These are phyloP conservation scores for Hormaphis cornu DNA, from an alignment of 1,140 invertebrate genomes.

Conservation along the genomic window DNA sequence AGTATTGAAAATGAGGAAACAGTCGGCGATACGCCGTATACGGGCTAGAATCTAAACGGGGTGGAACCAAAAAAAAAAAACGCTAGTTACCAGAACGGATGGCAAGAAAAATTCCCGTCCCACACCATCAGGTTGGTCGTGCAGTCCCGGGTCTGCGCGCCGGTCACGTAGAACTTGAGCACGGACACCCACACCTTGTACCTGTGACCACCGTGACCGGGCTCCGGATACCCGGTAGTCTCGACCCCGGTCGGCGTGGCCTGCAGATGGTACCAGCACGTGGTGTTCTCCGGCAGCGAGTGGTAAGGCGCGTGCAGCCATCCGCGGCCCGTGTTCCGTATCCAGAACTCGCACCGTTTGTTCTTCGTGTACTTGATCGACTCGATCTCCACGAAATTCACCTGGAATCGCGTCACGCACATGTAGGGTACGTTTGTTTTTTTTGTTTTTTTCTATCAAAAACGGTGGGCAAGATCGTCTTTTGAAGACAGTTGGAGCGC, in stretches of 20 bases:
- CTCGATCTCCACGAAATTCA: conserved; percentile 69
- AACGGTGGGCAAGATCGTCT: too few species aligned
- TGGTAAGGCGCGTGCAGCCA: conserved; percentile 68
- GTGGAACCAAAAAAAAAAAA: too few species aligned
- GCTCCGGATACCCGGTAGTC: conserved; percentile 44
- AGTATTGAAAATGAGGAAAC: too few species aligned
- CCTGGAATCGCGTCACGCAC: conserved; percentile 44
- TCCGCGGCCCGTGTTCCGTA: conserved; percentile 65
- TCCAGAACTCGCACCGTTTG: conserved; percentile 78
- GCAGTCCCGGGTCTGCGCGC: conserved; percentile 50
- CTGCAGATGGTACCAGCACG: conserved; percentile 74
- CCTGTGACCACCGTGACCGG: conserved; percentile 41
- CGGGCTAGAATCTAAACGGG: too few species aligned
- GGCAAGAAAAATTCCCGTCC: conserved; percentile 45
- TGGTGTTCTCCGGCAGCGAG: conserved; percentile 72
- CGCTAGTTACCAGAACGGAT: conserved; percentile 6
- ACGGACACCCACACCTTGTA: conserved; percentile 80
- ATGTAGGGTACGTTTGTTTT: too few species aligned
- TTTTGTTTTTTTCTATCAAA: too few species aligned
- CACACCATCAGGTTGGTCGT: conserved; percentile 70
- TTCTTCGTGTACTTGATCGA: conserved; percentile 68
- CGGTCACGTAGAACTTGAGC: conserved; percentile 69
- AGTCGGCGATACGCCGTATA: too few species aligned
- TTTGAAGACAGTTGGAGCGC: too few species aligned
- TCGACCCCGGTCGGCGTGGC: conserved; percentile 41